These are phyloP conservation scores for Muscina levida DNA, from an alignment of 2,888 invertebrate genomes.

Conservation along the genomic window DNA sequence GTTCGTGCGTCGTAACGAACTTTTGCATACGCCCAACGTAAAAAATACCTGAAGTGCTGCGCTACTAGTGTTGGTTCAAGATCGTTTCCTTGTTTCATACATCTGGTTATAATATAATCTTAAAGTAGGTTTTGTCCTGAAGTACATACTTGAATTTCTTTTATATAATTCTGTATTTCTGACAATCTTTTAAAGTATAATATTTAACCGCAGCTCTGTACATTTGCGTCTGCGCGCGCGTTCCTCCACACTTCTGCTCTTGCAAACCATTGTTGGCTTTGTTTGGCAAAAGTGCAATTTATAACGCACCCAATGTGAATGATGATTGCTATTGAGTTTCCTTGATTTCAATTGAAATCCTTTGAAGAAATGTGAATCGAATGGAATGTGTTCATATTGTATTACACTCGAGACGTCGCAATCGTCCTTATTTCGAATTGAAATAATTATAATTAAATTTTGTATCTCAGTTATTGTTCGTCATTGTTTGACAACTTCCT, in stretches of 20 bases:
- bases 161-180: constrained; percentile 49
- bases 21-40: constrained; percentile 3
- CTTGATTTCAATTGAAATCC: constrained; percentile 21
- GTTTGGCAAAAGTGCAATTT: constrained; percentile 58
- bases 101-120: too few relatives aligned
- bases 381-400: neutral
- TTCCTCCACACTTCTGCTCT: constrained; percentile 60
- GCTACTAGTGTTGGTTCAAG: neutral
- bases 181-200: constrained; percentile 23
- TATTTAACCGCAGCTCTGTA: neutral
- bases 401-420: neutral
- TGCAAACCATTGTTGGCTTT: constrained; percentile 39
- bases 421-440: neutral
- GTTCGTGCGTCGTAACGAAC: constrained; percentile 6
- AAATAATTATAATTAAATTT: constrained; percentile 51
- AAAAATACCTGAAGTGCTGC: constrained; percentile 9
- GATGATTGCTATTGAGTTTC: constrained; percentile 11
- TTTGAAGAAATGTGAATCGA: neutral
- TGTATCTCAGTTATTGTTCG: constrained; percentile 28
- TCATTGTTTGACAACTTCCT: constrained; percentile 61
- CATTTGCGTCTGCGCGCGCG: constrained; percentile 43
- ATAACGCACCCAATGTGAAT: constrained; percentile 60
- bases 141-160: constrained; percentile 49
- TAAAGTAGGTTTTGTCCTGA: constrained; percentile 21
- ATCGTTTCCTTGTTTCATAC: too few relatives aligned